Conservation (phyloP, 2,888 invertebrate genomes). For the Tetropium fuscum region DNA sequence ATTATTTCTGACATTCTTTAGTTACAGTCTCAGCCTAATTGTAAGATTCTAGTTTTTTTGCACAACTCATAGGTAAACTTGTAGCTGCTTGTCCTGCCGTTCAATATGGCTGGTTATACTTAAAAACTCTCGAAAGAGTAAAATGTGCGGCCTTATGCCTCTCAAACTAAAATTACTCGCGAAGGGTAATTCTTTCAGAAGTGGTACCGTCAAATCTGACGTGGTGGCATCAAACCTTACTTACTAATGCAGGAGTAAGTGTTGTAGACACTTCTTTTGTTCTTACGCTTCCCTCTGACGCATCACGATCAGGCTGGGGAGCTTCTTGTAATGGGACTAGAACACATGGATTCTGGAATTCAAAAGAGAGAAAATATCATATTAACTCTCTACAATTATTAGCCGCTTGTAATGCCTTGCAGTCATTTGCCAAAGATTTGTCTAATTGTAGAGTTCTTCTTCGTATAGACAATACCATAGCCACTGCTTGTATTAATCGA, state of each 20-base stretch:
- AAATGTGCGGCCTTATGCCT: background rate
- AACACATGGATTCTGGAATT: background rate
- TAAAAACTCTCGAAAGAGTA: background rate
- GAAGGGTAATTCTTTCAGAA: background rate
- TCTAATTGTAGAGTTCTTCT: background rate
- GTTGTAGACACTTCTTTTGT: background rate
- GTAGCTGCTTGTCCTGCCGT: background rate
- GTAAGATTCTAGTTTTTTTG: too few species aligned
- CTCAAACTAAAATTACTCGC: background rate
- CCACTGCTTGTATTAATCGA: too few species aligned
- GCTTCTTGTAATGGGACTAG: background rate
- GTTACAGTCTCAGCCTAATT: too few species aligned
- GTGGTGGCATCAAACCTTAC: background rate
- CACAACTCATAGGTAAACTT: background rate
- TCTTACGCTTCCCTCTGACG: background rate
- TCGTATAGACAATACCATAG: background rate
- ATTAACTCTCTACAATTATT: background rate
- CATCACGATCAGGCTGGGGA: background rate
- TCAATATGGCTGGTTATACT: background rate
- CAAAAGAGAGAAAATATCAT: background rate
- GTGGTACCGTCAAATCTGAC: background rate
- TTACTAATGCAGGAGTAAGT: background rate
- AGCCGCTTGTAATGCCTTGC: background rate
- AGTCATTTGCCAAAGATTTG: background rate
- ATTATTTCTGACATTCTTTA: too few species aligned